Conservation (phyloP, 1,140 invertebrate genomes). For the Amphibalanus amphitrite region DNA sequence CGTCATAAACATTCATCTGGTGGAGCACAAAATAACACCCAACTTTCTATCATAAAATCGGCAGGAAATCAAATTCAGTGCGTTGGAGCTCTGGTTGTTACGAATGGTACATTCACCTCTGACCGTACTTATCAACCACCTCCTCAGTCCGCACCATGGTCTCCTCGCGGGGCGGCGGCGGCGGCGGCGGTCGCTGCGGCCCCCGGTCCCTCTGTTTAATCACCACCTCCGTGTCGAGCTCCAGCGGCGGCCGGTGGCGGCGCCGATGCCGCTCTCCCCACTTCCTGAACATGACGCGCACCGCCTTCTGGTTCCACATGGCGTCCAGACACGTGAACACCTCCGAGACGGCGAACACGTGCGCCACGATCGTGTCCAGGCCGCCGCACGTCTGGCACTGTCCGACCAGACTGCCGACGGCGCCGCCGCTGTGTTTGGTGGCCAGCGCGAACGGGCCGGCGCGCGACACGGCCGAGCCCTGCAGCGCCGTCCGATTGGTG, state of each 20-base stretch:
- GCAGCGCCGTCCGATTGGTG: neutral
- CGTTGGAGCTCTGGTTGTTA: too few relatives aligned
- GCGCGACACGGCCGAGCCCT: neutral
- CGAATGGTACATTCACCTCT: too few relatives aligned
- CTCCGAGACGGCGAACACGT: neutral
- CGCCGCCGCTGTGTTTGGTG: neutral
- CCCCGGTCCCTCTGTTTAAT: neutral
- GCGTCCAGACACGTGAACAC: neutral
- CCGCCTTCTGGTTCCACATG: neutral
- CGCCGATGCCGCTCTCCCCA: neutral
- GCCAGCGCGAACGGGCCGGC: neutral
- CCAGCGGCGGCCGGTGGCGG: neutral
- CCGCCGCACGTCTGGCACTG: conserved; percentile 1
- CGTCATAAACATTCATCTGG: too few relatives aligned
- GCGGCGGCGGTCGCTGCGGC: too few relatives aligned
- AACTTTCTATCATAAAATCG: too few relatives aligned
- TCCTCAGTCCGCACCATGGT: too few relatives aligned
- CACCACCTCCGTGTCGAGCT: neutral
- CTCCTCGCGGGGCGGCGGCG: too few relatives aligned
- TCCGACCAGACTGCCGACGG: neutral
- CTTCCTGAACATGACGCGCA: neutral
- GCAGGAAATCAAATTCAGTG: too few relatives aligned
- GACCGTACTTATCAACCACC: too few relatives aligned
- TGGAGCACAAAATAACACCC: too few relatives aligned
- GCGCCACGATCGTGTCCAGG: conserved; percentile 2